These are phyloP conservation scores for Drosophila cognata DNA, from an alignment of 2,888 invertebrate species.

Conservation along the genomic window DNA sequence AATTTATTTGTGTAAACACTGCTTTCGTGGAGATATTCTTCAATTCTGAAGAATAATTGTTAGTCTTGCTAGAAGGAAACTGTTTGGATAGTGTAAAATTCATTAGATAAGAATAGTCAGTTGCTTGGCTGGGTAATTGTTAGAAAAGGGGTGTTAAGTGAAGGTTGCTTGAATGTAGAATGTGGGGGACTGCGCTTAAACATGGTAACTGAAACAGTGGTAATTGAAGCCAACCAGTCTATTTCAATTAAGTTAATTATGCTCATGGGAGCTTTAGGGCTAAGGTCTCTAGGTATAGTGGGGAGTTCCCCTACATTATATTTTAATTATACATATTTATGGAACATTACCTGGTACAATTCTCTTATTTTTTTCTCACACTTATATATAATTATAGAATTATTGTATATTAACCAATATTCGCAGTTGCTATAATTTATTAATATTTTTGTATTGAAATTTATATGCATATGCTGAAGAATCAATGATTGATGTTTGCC, in stretches of 20 bases:
- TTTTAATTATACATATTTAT: background rate
- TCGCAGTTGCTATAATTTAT: constrained; percentile 12
- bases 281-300: background rate
- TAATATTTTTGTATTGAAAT: constrained; percentile 8
- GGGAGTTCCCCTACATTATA: background rate
- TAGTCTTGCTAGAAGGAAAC: too few species aligned
- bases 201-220: background rate
- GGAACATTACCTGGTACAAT: background rate
- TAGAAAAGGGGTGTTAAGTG: too few species aligned
- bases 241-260: background rate
- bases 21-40: background rate
- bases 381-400: background rate
- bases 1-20: background rate
- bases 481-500: constrained; percentile 34
- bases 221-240: background rate
- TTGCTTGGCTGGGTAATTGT: too few species aligned
- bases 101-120: too few species aligned
- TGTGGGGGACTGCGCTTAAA: too few species aligned
- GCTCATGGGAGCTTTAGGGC: background rate
- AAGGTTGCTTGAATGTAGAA: too few species aligned
- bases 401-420: background rate
- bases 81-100: too few species aligned
- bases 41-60: background rate
- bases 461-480: constrained; percentile 13
- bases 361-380: background rate